These are phyloP conservation scores for Meiosimyza decipiens DNA, from an alignment of 2,888 invertebrate species.

Conservation along the genomic window DNA sequence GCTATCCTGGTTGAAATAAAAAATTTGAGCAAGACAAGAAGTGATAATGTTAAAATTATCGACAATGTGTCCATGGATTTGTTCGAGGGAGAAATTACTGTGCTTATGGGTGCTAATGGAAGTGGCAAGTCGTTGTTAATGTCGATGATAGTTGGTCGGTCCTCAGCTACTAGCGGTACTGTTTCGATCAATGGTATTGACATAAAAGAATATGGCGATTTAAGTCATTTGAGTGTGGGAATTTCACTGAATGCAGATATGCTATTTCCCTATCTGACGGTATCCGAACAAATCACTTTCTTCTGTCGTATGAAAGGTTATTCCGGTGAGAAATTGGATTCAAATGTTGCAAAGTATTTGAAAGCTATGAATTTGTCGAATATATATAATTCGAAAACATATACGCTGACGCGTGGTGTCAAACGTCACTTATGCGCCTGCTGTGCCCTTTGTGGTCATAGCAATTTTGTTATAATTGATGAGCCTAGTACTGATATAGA, in stretches of 20 bases:
- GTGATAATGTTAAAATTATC: slow-evolving; percentile 75
- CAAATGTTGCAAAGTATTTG: slow-evolving; percentile 73
- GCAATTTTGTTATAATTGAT: slow-evolving; percentile 77
- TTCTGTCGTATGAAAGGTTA: slow-evolving; percentile 78
- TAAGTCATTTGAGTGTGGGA: slow-evolving; percentile 68
- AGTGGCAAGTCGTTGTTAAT: slow-evolving; percentile 93
- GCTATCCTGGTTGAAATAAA: slow-evolving; percentile 65
- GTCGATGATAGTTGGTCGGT: slow-evolving; percentile 85
- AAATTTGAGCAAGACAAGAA: slow-evolving; percentile 74
- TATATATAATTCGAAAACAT: slow-evolving; percentile 70
- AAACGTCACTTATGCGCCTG: slow-evolving; percentile 78
- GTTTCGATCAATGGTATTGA: slow-evolving; percentile 76
- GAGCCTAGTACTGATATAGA: slow-evolving; percentile 87
- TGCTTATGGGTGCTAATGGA: slow-evolving; percentile 75
- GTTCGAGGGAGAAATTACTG: slow-evolving; percentile 75
- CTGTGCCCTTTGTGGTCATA: slow-evolving; percentile 78
- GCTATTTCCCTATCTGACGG: slow-evolving; percentile 73
- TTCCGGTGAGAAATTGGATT: slow-evolving; percentile 64
- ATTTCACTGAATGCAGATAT: slow-evolving; percentile 83
- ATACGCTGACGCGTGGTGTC: slow-evolving; percentile 76
- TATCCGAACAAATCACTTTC: slow-evolving; percentile 83
- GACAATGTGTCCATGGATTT: slow-evolving; percentile 75
- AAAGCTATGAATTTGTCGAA: slow-evolving; percentile 72
- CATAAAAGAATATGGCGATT: slow-evolving; percentile 63
- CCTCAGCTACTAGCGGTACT: slow-evolving; percentile 73